These are phyloP conservation scores for Acanthornis magna DNA, from an alignment of 2,797 vertebrate species.

Conservation along the genomic window DNA sequence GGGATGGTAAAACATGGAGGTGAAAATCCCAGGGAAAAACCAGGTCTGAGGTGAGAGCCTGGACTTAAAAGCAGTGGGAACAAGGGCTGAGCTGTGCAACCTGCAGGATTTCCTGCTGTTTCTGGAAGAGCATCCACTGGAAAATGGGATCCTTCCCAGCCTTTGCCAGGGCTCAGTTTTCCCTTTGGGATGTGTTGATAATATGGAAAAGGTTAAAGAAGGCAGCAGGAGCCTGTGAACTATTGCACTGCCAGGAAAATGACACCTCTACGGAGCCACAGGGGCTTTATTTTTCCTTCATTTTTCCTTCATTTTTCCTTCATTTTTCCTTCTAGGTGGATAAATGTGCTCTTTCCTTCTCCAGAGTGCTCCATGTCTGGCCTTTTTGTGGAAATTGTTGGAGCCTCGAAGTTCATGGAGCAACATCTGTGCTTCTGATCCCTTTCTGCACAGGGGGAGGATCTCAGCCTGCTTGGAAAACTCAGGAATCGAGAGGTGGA, in stretches of 20 bases:
- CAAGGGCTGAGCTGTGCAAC: neutral
- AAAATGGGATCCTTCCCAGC: neutral
- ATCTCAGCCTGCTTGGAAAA: neutral
- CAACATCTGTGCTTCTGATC: neutral
- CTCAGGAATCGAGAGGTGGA: neutral
- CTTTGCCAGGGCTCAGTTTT: neutral
- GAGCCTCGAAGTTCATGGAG: neutral
- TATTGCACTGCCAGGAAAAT: neutral
- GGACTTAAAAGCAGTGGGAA: neutral
- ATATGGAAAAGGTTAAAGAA: neutral
- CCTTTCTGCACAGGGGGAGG: neutral
- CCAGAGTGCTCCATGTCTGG: neutral
- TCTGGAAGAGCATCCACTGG: neutral
- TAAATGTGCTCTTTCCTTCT: neutral
- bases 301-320: neutral
- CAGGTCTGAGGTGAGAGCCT: neutral
- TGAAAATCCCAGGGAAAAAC: neutral
- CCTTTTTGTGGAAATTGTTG: neutral
- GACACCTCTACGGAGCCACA: neutral
- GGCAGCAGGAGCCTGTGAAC: neutral
- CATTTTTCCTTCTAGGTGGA: neutral
- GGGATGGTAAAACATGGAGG: neutral
- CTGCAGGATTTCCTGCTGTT: neutral
- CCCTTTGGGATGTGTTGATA: neutral
- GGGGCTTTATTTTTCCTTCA: no score